Evolutionary conservation across 2,113 vertebrate species (phyloP).

Genomic region (Tychaedon coryphoeus): DNA sequence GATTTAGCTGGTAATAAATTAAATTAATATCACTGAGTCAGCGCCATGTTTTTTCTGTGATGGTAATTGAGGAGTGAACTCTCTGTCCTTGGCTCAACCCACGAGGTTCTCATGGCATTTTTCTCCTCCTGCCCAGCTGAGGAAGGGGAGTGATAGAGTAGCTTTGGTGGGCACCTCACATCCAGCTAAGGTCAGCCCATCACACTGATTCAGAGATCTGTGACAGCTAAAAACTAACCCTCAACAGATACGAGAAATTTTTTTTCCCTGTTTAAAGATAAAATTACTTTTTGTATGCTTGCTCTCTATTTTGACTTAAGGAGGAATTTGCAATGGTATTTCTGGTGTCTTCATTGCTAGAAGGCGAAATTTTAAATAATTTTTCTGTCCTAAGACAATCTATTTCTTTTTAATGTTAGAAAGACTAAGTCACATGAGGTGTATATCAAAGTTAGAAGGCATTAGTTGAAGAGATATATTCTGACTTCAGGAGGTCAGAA

Average conservation of each 20-base stretch:
- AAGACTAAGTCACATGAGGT: not conserved
- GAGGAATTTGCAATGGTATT: not conserved
- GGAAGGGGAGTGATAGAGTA: not conserved
- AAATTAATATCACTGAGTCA: not conserved
- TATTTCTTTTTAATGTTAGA: not conserved
- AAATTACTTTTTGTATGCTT: not conserved
- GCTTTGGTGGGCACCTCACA: not conserved
- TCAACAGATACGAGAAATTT: not conserved
- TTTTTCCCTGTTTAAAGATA: not conserved
- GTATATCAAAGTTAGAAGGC: not conserved
- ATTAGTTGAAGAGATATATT: not conserved
- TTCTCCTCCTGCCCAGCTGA: not conserved
- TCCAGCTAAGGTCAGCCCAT: not conserved
- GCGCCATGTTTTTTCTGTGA: not conserved
- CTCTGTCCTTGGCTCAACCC: not conserved
- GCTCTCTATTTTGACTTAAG: not conserved
- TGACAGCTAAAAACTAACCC: not conserved
- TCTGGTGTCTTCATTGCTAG: not conserved
- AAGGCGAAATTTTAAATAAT: not conserved
- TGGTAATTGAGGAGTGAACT: not conserved
- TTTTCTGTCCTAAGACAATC: not conserved
- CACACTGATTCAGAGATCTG: not conserved
- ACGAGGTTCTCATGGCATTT: rapidly evolving
- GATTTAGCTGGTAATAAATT: not conserved
- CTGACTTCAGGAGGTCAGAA: not conserved